These are phyloP conservation scores for Pterostichus niger DNA, from an alignment of 2,888 invertebrate species.

Conservation along the genomic window DNA sequence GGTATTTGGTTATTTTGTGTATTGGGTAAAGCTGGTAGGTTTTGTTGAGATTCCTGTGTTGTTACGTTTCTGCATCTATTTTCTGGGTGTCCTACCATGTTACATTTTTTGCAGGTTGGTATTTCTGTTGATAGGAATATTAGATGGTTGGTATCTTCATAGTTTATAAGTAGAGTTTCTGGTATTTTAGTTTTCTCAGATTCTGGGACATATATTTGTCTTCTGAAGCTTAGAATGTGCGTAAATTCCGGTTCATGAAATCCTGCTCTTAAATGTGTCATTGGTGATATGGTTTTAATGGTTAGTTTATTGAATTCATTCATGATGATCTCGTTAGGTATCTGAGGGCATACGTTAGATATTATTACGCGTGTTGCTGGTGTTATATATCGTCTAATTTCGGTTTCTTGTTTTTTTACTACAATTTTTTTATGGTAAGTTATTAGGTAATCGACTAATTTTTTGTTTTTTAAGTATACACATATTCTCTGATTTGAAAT, in stretches of 20 bases:
- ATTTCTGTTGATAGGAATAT: slow-evolving; percentile 13
- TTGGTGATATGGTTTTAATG: slow-evolving; percentile 23
- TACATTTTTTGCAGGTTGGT: background rate
- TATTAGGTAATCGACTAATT: slow-evolving; percentile 7
- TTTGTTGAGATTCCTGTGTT: no score
- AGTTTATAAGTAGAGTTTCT: slow-evolving; percentile 4
- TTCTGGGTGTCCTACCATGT: background rate
- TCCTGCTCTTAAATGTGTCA: slow-evolving; percentile 17
- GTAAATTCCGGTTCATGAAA: slow-evolving; percentile 14
- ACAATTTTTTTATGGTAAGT: slow-evolving; percentile 7
- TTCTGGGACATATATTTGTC: slow-evolving; percentile 21
- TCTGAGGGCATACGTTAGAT: slow-evolving; percentile 23
- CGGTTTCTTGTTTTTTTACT: background rate
- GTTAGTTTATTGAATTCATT: background rate
- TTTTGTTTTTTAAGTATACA: slow-evolving; percentile 26
- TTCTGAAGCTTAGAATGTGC: slow-evolving; percentile 42
- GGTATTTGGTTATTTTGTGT: background rate
- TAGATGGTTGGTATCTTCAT: slow-evolving; percentile 22
- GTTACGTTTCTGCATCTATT: slow-evolving; percentile 4
- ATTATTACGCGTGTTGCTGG: slow-evolving; percentile 1
- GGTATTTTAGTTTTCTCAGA: background rate
- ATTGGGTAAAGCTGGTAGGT: no score
- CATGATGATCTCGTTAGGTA: slow-evolving; percentile 16
- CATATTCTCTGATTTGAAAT: slow-evolving; percentile 35
- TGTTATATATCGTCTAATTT: slow-evolving; percentile 12